Conservation (phyloP, 2,888 invertebrate species). For the Girardia tigrina region DNA sequence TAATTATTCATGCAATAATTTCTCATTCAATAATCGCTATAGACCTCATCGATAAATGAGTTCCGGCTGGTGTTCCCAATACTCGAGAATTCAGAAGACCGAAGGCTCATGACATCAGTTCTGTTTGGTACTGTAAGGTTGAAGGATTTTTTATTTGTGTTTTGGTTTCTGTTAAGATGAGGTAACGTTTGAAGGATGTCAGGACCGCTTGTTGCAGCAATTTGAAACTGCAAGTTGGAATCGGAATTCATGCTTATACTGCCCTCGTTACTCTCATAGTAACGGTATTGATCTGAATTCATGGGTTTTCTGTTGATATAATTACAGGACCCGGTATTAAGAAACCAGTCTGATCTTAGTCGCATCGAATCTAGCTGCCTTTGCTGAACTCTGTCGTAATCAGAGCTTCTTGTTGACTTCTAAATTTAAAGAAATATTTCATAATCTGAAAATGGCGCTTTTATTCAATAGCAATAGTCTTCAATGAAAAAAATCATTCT, state of each 20-base stretch:
- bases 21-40: not conserved
- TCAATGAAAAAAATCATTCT: no score
- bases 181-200: not conserved
- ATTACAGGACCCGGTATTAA: slow-evolving; percentile 2
- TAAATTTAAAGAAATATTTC: not conserved
- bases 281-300: not conserved
- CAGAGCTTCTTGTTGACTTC: not conserved
- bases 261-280: not conserved
- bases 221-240: slow-evolving; percentile 15
- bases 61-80: not conserved
- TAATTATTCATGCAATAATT: not conserved
- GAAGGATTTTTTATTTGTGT: not conserved
- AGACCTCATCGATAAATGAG: slow-evolving; percentile 3
- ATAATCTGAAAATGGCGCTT: no score
- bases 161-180: not conserved
- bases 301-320: not conserved
- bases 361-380: slow-evolving; percentile 3
- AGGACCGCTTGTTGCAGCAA: not conserved
- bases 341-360: not conserved
- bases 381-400: slow-evolving; percentile 11
- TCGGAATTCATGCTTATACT: not conserved
- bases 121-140: not conserved
- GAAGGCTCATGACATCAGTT: not conserved
- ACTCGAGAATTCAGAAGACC: not conserved
- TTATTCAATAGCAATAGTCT: no score